These are phyloP conservation scores for Cygnus atratus DNA, from an alignment of 2,113 vertebrate genomes.

Conservation along the genomic window DNA sequence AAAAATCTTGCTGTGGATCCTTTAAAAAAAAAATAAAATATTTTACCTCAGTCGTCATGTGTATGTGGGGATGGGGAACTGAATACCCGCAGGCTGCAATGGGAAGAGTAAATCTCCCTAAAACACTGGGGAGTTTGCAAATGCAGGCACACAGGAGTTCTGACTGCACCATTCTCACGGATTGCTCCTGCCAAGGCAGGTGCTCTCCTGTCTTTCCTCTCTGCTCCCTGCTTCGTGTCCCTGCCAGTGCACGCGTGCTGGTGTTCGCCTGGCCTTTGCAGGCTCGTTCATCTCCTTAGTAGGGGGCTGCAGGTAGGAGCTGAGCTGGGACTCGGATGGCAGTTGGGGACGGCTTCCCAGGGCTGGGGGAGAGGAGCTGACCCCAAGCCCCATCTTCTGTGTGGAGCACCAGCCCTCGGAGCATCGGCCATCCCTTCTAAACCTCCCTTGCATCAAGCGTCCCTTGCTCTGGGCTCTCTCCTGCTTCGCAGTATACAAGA, in stretches of 20 bases:
- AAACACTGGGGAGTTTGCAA: background rate
- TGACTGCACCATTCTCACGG: background rate
- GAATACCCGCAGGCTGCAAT: background rate
- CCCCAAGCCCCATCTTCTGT: no score
- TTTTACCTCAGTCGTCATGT: background rate
- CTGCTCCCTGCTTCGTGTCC: fast-evolving
- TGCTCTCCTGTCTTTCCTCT: background rate
- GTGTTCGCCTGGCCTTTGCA: background rate
- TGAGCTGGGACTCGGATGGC: fast-evolving
- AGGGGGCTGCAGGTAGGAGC: background rate
- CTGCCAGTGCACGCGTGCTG: fast-evolving
- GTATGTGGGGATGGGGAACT: background rate
- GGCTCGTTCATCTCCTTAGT: background rate
- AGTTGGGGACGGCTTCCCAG: no score
- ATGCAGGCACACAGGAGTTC: background rate
- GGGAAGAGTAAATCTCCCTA: background rate
- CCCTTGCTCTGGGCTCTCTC: background rate
- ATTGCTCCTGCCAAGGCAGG: background rate
- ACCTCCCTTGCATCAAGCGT: background rate
- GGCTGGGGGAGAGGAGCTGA: no score
- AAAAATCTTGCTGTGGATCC: background rate
- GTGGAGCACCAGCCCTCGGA: background rate
- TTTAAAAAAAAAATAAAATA: background rate
- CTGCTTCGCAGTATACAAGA: fast-evolving
- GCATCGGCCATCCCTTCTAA: background rate